Evolutionary conservation across 2,797 vertebrate species (phyloP), one percentile per base, ranked within the genome.

Genomic region (Melanotaenia pygmaea): DNA sequence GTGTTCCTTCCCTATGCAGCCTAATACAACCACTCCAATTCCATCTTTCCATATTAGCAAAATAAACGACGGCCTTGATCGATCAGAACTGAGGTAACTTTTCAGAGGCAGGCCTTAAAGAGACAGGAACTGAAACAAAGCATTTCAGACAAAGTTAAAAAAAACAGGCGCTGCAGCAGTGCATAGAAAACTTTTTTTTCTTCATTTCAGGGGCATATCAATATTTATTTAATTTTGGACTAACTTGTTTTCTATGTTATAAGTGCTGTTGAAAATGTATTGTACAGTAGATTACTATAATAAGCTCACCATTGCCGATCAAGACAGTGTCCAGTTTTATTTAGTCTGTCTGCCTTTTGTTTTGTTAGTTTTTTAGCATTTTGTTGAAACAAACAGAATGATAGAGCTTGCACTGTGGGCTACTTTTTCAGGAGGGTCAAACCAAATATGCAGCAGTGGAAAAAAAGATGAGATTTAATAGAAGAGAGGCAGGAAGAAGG

Each of bases 391-490:
- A 18, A 37, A 57, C 8, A 59, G 43, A 57, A 18, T 24, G n/a
- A 28, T 28, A 37, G 1, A 16, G 14, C 13, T 37, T 28, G 9
- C 4, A 56, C 5, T 37, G 56, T 32, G 14, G 59, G 32, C 53
- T 74, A 14, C 45, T n/a, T 64, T 58, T 40, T 43, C 35, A 18
- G 57, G n/a, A 26, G 35, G 59, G n/a, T 5, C 11, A 22, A 59
- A 13, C n/a, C 2, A 37, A 8, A 51, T 12, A n/a, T 38, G 13
- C 26, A 5, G 14, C 35, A 16, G 8, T 69, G 18, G 45, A 24
- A 45, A 61, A 32, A 28, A 68, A 45, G 35, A 64, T 65, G 16
- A 56, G 45, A 72, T 79, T 69, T 30, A 73, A 67, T 24, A 76
- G 20, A 16, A 62, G 26, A 62, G 47, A 70, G 22, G 38, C 56